Conservation (phyloP, 2,797 vertebrate genomes). For the Eupleurogrammus muticus region DNA sequence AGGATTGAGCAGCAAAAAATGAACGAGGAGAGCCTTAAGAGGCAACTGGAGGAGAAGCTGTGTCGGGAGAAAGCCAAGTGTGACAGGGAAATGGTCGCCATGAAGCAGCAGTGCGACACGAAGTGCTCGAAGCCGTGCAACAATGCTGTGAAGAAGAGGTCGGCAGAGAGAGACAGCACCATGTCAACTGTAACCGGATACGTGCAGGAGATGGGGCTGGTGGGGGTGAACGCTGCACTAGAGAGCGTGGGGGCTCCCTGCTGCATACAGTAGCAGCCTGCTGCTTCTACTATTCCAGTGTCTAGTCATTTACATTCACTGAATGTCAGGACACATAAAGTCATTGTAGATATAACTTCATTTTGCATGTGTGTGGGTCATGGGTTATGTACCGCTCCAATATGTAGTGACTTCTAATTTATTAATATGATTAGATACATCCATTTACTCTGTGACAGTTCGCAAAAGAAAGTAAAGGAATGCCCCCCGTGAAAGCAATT, state of each 20-base stretch:
- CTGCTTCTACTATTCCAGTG: not conserved
- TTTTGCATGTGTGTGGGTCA: not conserved
- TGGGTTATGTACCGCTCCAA: not conserved
- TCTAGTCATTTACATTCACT: conserved; percentile 6
- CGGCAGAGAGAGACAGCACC: conserved; percentile 18
- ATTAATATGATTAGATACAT: conserved; percentile 13
- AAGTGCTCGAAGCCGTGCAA: conserved; percentile 13
- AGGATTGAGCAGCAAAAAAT: conserved; percentile 50
- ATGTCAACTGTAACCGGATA: conserved; percentile 49
- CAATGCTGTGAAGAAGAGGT: not conserved
- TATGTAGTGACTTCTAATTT: conserved; percentile 2
- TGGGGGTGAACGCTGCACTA: conserved; percentile 65
- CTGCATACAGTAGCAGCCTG: conserved; percentile 53
- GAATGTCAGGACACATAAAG: not conserved
- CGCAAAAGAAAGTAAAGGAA: conserved; percentile 16
- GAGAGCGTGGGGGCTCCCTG: conserved; percentile 50
- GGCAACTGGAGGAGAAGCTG: conserved; percentile 43
- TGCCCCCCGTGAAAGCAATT: conserved; percentile 37
- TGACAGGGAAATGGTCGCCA: not conserved
- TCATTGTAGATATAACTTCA: not conserved
- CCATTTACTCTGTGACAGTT: conserved; percentile 2
- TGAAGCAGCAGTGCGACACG: conserved; percentile 33
- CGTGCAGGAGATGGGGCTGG: conserved; percentile 67
- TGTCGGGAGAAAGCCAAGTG: conserved; percentile 22
- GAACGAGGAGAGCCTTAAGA: conserved; percentile 36